Percentiles rank a stretch among this genome's conserved stretches.
Evolutionary conservation across 2,888 invertebrate genomes (phyloP).

Genomic region (Phortica magna): DNA sequence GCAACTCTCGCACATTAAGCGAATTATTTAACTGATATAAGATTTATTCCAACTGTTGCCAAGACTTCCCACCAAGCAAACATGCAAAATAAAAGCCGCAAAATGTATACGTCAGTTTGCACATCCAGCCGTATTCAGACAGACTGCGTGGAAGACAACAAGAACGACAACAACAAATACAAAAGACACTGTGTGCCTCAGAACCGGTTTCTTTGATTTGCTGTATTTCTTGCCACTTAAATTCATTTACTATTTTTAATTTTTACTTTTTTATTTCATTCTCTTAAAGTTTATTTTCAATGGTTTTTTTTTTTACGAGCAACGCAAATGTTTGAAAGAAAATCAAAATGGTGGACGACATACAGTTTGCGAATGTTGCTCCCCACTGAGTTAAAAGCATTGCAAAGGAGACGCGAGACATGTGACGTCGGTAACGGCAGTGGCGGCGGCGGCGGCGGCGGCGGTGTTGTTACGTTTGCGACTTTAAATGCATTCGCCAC

Average conservation of each 20-base stretch:
- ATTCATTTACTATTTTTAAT: conserved; percentile 39
- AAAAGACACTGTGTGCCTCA: conserved; percentile 13
- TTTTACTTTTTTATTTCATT: conserved; percentile 65
- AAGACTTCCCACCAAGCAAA: conserved; percentile 27
- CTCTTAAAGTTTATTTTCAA: too few species aligned
- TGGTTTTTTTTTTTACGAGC: neutral
- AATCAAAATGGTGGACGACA: conserved; percentile 74
- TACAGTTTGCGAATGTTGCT: conserved; percentile 22
- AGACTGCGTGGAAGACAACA: neutral
- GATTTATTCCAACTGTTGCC: neutral
- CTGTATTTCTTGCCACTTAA: conserved; percentile 17
- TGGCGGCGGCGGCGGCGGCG: conserved; percentile 47
- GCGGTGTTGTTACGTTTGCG: conserved; percentile 69
- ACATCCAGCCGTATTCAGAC: neutral
- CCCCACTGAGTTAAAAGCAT: conserved; percentile 23
- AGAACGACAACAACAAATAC: conserved; percentile 31
- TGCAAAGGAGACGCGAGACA: conserved; percentile 34
- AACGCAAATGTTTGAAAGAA: conserved; percentile 53
- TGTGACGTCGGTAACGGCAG: conserved; percentile 45
- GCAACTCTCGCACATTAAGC: too few species aligned
- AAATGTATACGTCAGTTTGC: conserved; percentile 22
- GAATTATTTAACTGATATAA: too few species aligned
- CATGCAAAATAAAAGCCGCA: conserved; percentile 36
- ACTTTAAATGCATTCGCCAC: conserved; percentile 67
- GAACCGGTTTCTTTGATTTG: conserved; percentile 57